Evolutionary conservation across 2,888 invertebrate species (phyloP), one percentile per base, ranked within the genome.

Genomic region (Agrotis puta): DNA sequence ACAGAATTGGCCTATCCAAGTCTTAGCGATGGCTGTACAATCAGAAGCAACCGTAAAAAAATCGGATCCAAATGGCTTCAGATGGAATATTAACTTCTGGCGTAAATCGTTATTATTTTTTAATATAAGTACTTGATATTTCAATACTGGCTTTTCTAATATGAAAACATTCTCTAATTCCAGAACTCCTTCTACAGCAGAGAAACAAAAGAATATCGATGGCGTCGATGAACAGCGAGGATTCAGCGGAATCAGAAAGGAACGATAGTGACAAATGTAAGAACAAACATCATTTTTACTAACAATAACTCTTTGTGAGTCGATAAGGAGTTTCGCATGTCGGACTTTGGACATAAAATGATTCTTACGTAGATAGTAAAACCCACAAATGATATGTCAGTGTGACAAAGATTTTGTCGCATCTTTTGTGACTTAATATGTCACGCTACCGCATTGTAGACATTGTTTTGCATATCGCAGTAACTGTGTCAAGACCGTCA

Each of bases 231-330:
- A 93, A 93, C 84, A 95, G 95, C 59, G 92, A 95, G 79, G 92
- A 91, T 39, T 95, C 95, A 1, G 89, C 84, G 3, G 94, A 93
- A 58, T 93, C 92, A 3, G 93, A 93, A 48, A 90, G 90, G 77
- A 94, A 92, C 75, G 95, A 94, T 13, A 71, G 48, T 70, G 95
- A 96, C 82, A 96, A 96, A 93, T 96, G 96, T 96, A 86, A 92
- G 94, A 84, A 70, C 18, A 56, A 39, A 56, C 20, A 45, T 39
- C 0, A 47, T 61, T 54, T 64, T 43, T 51, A 56, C 24, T 63
- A 24, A 64, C 22, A 43, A 47, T 45, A 33, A 24, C n/a, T 54
- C 50, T 66, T 78, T 67, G 24, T 61, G 14, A 56, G 22, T 2
- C 7, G 50, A 64, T 70, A 77, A 76, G 48, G 22, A 63, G 77